Evolutionary conservation across 2,797 vertebrate genomes (phyloP), one percentile per base, ranked within the genome.

Genomic region (Alectoris magna): DNA sequence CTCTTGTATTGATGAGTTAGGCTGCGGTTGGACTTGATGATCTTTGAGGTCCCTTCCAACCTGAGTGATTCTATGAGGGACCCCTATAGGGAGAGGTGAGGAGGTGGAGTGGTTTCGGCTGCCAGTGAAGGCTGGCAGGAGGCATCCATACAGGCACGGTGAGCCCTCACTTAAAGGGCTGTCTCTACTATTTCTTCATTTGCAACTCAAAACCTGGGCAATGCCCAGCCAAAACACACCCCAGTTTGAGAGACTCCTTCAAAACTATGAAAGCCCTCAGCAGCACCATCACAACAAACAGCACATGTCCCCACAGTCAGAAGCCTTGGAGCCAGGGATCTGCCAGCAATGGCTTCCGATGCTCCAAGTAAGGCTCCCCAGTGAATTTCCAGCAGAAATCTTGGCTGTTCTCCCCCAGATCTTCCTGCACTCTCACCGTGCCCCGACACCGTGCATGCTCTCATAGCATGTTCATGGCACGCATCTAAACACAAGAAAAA

Each of bases 381-480:
- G 71, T 16, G 10, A 73, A 14, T 39, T 43, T 9, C 43, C 34
- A 51, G 51, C 49, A 29, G 59, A 46, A 91, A 16, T 6, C 69
- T 71, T 63, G 64, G 17, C 72, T n/a, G 27, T 34, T n/a, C 31
- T 68, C 39, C 9, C 31, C 31, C 7, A 19, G n/a, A 11, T 49
- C 14, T 41, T 71, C n/a, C 69, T 41, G 24, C 26, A 5, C 6
- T 39, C 16, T 4, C 6, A 36, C 9, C 8, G 7, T 49, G 22
- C 7, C 48, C 48, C 48, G 24, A 4, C 29, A 10, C 13, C 3
- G 3, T 11, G 16, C 5, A 4, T 2, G 18, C 29, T 21, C 29
- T 34, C 51, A 44, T 1, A 58, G 56, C 1, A 0, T 14, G 6
- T 8, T 64, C 24, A 17, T 2, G 16, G 51, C 15, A 3, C 18